Percentiles rank a stretch among this genome's conserved stretches.
These are phyloP conservation scores for Lasioglossum malachurum DNA, from an alignment of 2,888 invertebrate genomes.

Conservation along the genomic window DNA sequence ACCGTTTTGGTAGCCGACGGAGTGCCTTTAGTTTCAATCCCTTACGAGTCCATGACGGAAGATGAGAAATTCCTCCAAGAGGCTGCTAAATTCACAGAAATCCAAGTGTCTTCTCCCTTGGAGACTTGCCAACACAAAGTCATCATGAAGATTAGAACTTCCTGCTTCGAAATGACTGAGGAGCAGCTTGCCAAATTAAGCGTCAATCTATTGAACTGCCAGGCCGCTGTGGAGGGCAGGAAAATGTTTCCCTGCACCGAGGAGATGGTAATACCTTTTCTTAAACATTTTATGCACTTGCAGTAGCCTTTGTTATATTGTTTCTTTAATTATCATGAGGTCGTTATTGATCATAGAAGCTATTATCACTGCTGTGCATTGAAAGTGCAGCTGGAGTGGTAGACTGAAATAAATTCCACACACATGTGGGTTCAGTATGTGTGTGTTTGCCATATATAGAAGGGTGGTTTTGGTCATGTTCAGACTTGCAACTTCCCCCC, in stretches of 20 bases:
- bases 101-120: constrained; percentile 86
- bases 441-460: constrained; percentile 14
- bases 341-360: background rate
- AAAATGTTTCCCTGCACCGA: constrained; percentile 87
- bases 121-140: constrained; percentile 89
- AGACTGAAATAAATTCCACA: background rate
- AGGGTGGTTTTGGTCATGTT: constrained; percentile 74
- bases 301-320: background rate
- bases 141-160: constrained; percentile 87
- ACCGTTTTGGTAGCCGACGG: constrained; percentile 74
- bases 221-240: constrained; percentile 88
- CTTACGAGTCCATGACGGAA: constrained; percentile 82
- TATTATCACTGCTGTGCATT: constrained; percentile 7
- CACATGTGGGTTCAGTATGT: background rate
- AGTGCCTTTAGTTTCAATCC: constrained; percentile 79
- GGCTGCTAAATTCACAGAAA: constrained; percentile 87
- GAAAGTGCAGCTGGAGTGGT: background rate
- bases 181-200: constrained; percentile 89
- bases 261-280: constrained; percentile 85
- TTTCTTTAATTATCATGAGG: background rate
- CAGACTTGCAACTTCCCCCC: constrained; percentile 77
- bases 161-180: constrained; percentile 87
- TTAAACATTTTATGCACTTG: background rate
- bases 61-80: constrained; percentile 89
- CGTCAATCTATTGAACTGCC: constrained; percentile 89